Evolutionary conservation across 2,888 invertebrate species (phyloP).

Genomic region (Hydrotaea cyrtoneurina): DNA sequence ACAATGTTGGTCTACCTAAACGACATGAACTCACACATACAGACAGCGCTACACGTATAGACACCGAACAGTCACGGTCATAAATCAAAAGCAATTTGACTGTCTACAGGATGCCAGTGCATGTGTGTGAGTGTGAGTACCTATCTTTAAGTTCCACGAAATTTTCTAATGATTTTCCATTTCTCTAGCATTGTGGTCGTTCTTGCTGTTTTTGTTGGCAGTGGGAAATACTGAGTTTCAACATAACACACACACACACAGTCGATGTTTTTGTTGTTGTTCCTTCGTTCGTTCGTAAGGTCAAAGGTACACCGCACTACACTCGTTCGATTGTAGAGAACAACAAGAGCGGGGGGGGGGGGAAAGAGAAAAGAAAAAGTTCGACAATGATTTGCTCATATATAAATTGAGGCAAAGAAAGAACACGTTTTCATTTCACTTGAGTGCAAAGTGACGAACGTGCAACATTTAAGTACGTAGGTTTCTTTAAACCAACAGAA

Average conservation of each 20-base stretch:
- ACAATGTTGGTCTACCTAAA: slow-evolving; percentile 34
- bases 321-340: background rate
- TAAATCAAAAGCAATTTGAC: slow-evolving; percentile 60
- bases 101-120: background rate
- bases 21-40: background rate
- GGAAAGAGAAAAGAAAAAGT: background rate
- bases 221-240: slow-evolving; percentile 3
- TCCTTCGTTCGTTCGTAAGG: slow-evolving; percentile 7
- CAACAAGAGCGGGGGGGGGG: no score
- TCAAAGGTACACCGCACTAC: background rate
- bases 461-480: slow-evolving; percentile 44
- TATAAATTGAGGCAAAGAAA: slow-evolving; percentile 23
- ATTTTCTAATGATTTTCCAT: slow-evolving; percentile 22
- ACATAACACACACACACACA: background rate
- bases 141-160: slow-evolving; percentile 16
- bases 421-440: slow-evolving; percentile 55
- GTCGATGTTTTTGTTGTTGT: background rate
- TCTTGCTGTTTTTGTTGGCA: slow-evolving; percentile 65
- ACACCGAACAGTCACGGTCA: slow-evolving; percentile 40
- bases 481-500: background rate
- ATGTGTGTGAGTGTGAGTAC: background rate
- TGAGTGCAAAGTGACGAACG: slow-evolving; percentile 54
- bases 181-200: slow-evolving; percentile 3
- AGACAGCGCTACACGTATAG: background rate
- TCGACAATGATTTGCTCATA: slow-evolving; percentile 37